Percentiles rank a stretch among this genome's conserved stretches.
Conservation (phyloP, 1,140 invertebrate genomes). For the Leptinotarsa lineolata region DNA sequence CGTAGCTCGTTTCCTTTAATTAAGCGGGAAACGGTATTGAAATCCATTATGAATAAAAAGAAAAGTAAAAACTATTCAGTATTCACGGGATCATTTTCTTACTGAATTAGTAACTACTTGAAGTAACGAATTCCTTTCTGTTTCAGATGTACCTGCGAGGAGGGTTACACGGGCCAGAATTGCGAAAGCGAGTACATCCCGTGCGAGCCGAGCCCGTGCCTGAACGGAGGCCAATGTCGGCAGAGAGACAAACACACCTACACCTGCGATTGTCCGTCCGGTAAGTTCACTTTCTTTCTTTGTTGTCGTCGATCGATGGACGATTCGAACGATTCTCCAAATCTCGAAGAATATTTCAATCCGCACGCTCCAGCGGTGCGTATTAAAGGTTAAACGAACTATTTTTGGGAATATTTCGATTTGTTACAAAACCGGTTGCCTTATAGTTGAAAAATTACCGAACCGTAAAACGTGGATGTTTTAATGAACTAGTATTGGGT, state of each 20-base stretch:
- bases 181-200: slow-evolving; percentile 90
- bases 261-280: slow-evolving; percentile 82
- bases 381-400: slow-evolving; percentile 6
- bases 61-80: too few relatives aligned
- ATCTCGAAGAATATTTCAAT: neutral
- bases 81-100: too few relatives aligned
- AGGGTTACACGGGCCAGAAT: slow-evolving; percentile 86
- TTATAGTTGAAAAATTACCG: neutral
- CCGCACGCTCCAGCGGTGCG: slow-evolving; percentile 13
- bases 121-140: slow-evolving; percentile 21
- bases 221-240: slow-evolving; percentile 84
- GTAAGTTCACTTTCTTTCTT: slow-evolving; percentile 64
- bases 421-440: neutral
- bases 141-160: slow-evolving; percentile 83
- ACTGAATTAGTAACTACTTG: too few relatives aligned
- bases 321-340: neutral
- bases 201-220: slow-evolving; percentile 86
- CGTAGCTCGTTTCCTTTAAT: too few relatives aligned
- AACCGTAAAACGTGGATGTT: slow-evolving; percentile 12
- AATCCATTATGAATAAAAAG: too few relatives aligned
- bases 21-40: too few relatives aligned
- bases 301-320: neutral
- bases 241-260: slow-evolving; percentile 76
- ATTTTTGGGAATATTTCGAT: slow-evolving; percentile 20
- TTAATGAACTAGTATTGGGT: neutral